Conservation (phyloP, 2,113 vertebrate genomes). For the Callipepla californica region DNA sequence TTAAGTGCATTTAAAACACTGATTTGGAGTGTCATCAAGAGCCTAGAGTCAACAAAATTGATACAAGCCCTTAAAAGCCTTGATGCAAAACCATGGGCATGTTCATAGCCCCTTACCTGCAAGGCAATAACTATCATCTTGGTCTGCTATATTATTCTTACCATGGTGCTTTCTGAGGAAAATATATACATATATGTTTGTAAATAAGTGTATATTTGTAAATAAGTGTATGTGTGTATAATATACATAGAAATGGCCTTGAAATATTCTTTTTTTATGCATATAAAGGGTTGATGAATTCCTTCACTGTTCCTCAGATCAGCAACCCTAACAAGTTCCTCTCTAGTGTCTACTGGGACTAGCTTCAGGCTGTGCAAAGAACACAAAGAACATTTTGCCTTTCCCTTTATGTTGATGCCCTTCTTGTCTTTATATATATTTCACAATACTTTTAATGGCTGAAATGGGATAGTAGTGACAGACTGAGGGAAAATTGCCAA, state of each 20-base stretch:
- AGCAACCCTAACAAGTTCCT: accelerated
- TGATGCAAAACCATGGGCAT: neutral
- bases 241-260: neutral
- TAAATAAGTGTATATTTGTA: neutral
- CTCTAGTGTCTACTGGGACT: accelerated
- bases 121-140: neutral
- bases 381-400: neutral
- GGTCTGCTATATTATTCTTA: neutral
- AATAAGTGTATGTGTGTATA: accelerated
- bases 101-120: neutral
- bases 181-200: accelerated
- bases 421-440: accelerated
- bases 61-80: neutral
- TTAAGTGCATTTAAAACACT: constrained; percentile 29
- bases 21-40: neutral
- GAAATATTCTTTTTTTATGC: neutral
- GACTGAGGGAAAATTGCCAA: neutral
- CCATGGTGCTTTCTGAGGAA: neutral
- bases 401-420: neutral
- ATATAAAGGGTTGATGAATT: accelerated
- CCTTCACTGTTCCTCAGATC: neutral
- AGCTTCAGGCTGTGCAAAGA: neutral
- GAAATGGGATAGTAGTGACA: neutral
- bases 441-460: neutral
- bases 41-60: neutral